Conservation (phyloP, 2,888 invertebrate species). For the Harpagoxenus sublaevis region DNA sequence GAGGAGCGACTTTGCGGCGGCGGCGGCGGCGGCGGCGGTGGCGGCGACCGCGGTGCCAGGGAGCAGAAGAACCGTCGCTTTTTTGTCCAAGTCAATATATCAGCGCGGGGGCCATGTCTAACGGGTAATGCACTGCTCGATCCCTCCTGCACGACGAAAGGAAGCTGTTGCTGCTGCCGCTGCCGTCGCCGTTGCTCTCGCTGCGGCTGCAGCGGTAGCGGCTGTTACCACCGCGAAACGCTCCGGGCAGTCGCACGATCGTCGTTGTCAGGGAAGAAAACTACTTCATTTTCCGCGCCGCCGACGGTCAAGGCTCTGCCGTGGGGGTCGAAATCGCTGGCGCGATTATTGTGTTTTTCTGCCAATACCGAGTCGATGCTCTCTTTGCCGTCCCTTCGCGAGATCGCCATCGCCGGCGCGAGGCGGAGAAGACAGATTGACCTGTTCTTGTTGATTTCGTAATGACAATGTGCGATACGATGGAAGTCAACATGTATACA, state of each 20-base stretch:
- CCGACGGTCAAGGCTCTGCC: conserved; percentile 40
- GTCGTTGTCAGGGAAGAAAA: conserved; percentile 75
- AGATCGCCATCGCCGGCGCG: not conserved
- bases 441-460: conserved; percentile 17
- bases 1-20: conserved; percentile 54
- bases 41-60: conserved; percentile 74
- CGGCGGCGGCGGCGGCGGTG: conserved; percentile 33
- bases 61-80: conserved; percentile 82
- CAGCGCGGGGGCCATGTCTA: conserved; percentile 85
- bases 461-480: not conserved
- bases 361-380: conserved; percentile 38
- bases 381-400: conserved; percentile 16
- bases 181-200: conserved; percentile 43
- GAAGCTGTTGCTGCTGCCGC: conserved; percentile 64
- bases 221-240: conserved; percentile 62
- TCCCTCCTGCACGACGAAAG: conserved; percentile 75
- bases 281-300: conserved; percentile 76
- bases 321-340: conserved; percentile 50
- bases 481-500: not conserved
- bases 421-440: conserved; percentile 7
- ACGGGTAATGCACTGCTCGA: conserved; percentile 84
- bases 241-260: conserved; percentile 70
- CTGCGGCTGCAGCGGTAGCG: not conserved
- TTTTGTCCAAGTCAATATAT: conserved; percentile 85
- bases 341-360: conserved; percentile 48